Evolutionary conservation across 2,113 vertebrate genomes (phyloP), one percentile per base, ranked within the genome.

Genomic region (Eulacestoma nigropectus): DNA sequence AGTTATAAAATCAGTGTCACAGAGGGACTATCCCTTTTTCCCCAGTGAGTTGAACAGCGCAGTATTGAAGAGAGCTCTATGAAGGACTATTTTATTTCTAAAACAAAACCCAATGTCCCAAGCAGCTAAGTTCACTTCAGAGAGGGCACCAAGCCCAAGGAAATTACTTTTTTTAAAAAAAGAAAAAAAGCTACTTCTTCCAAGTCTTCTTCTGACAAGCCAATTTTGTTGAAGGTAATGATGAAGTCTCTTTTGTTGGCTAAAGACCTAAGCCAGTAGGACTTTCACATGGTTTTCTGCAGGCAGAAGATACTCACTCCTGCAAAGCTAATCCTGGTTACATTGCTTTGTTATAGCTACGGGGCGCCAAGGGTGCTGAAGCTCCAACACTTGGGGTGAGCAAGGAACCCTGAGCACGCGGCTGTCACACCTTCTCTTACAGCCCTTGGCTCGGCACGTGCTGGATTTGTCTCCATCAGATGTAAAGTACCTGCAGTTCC

Each of bases 321-420:
- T 78, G 47, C 50, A 84, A 59, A 74, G 15, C 10, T 47, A 35
- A 70, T 42, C 33, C 63, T 22, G 0, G 0, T 27, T 55, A 37
- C 1, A 9, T 32, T 50, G 32, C 55, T 55, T 12, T n/a, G 33
- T 83, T 53, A 46, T 0, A 46, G 14, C 49, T 53, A n/a, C 0
- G 0, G 13, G 29, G 30, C 44, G 57, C 25, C 65, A 68, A 44
- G 65, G 47, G 10, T 13, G n/a, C 18, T 62, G 50, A 42, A 82
- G 42, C 53, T 64, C 59, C 67, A 60, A 4, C 62, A 30, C 18
- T 25, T 33, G 20, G 22, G 49, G 9, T 18, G 50, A 59, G 41
- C 27, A 47, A 75, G 65, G 33, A 85, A 17, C 59, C 27, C 23
- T 21, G 7, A 42, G 13, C 13, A 57, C 1, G 0, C 0, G 0